Evolutionary conservation across 2,113 vertebrate genomes (phyloP), one percentile per base, ranked within the genome.

Genomic region (Menura novaehollandiae): DNA sequence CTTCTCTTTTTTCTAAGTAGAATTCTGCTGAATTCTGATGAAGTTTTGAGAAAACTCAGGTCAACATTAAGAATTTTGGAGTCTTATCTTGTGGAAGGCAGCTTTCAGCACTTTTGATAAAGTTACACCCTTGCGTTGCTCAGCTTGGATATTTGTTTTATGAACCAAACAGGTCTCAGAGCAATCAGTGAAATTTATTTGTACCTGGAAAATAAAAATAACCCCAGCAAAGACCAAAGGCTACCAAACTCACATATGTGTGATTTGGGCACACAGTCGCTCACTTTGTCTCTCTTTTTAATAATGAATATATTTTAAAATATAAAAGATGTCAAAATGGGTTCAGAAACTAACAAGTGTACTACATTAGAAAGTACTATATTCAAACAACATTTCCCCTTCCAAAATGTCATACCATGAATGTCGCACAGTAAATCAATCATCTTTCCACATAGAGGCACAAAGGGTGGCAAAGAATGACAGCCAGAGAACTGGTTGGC

Each of bases 381-480:
- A 53, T 24, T 80, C 28, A 47, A 74, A n/a, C 11, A 80, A n/a
- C 39, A 59, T 22, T 75, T 80, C 27, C 12, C 15, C 15, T 91
- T 75, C 51, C 24, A 80, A 71, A 80, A 47, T 41, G 79, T 9
- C 16, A 26, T 63, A n/a, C 35, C 23, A 14, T 15, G 7, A 75
- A 66, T 11, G 15, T 10, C 46, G 30, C 9, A 47, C 30, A 44
- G 39, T 47, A 64, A 53, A 59, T 84, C 37, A 88, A 69, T 13
- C 13, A 33, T 41, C 21, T 52, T 67, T 56, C 35, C 19, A 39
- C 0, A 2, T 11, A 68, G 9, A 41, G 6, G 28, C 15, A 35
- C 15, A 11, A 0, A 0, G 12, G 9, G 5, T 51, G 24, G 21
- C 35, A 72, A 67, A 86, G 44, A 63, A 24, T 1, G 2, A n/a